Conservation (phyloP, 2,797 vertebrate genomes). For the Leptodactylus fallax region DNA sequence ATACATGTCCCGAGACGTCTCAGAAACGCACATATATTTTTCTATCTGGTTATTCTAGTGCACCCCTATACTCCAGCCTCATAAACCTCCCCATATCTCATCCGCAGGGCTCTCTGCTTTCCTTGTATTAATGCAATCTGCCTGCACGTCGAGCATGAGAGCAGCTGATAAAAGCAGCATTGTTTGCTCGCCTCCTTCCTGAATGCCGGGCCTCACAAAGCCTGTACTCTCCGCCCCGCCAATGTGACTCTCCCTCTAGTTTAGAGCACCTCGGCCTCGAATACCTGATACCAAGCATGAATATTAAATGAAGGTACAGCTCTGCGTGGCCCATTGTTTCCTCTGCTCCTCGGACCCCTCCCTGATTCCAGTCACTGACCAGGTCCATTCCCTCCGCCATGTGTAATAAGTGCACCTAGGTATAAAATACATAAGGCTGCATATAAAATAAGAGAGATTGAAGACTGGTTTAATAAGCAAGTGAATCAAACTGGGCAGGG, state of each 20-base stretch:
- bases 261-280: constrained; percentile 36
- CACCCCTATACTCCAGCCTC: background rate
- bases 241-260: background rate
- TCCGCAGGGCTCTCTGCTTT: background rate
- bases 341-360: constrained; percentile 7
- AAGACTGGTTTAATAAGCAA: too few relatives aligned
- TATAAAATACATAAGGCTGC: background rate
- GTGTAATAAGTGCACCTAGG: background rate
- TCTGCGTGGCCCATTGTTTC: constrained; percentile 37
- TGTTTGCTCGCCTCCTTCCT: constrained; percentile 43
- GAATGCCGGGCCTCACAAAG: constrained; percentile 40
- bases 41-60: background rate
- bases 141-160: constrained; percentile 9
- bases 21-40: background rate
- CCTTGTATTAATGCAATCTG: constrained; percentile 18
- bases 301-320: constrained; percentile 42
- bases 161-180: constrained; percentile 49
- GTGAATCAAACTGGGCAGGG: too few relatives aligned
- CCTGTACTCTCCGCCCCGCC: background rate
- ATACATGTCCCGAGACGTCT: background rate
- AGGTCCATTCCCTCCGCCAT: constrained; percentile 18
- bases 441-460: background rate
- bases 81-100: background rate
- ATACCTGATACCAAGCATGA: constrained; percentile 53
- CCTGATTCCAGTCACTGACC: constrained; percentile 12